Evolutionary conservation across 2,797 vertebrate species (phyloP), one percentile per base, ranked within the genome.

Genomic region (Platalea minor): DNA sequence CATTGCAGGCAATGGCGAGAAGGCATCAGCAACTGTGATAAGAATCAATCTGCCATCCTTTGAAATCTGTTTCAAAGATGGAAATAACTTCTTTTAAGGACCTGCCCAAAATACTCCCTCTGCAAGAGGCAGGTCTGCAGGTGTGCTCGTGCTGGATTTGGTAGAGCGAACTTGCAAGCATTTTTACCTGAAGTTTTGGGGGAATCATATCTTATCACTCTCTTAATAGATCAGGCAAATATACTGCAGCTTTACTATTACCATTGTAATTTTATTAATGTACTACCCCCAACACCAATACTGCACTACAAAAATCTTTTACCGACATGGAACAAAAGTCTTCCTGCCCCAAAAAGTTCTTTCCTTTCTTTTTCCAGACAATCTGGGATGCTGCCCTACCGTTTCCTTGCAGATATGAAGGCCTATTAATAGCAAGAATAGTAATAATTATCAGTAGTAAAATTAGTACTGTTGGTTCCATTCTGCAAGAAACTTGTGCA

Each of bases 401-500:
- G 18, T 76, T 64, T 78, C 39, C 43, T 73, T 76, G 59, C 78
- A 95, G 50, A 54, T 41, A 24, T 11, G 29, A 92, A 82, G 7
- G 25, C 8, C 15, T 91, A 53, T 86, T 60, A 64, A 86, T 48
- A 57, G 41, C 11, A 57, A 93, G 25, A 94, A 91, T 41, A n/a
- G 19, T 45, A 93, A 85, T 25, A 89, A 90, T 88, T 75, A 63
- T 76, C 76, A 85, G 51, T 15, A 67, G 28, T 46, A 67, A 84
- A 93, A 76, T 96, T 64, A 87, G 28, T 67, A 53, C 53, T 64
- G 53, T 89, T 85, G 72, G 45, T 80, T 91, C 54, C 4, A 5
- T 74, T 92, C 48, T 48, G 20, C 63, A 74, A 93, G 89, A 74
- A 90, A 90, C n/a, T 84, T 76, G 60, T 73, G 56, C 89, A 91